A percentile compares a stretch with the other conserved stretches of the same genome.
Evolutionary conservation across 92 coral and sea anemone genomes (phyloP).

Genomic region (Epizoanthus ramosus): DNA sequence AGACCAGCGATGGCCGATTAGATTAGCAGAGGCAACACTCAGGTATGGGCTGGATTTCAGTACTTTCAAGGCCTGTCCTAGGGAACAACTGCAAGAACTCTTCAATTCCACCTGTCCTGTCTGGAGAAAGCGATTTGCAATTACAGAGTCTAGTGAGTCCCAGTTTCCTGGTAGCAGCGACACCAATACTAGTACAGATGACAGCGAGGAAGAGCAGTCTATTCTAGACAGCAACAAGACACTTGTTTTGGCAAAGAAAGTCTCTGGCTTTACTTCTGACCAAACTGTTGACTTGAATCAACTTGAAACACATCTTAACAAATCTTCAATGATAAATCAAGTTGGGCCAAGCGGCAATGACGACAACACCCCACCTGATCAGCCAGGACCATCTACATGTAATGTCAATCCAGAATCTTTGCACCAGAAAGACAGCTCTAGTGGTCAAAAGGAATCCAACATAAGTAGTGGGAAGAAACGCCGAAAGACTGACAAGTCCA

Average conservation of each 20-base stretch:
- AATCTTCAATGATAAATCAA: constrained; percentile 2
- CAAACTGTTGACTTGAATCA: constrained; percentile 10
- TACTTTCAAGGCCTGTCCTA: constrained; percentile 13
- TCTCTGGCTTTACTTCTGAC: background rate
- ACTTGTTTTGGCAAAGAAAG: constrained; percentile 16
- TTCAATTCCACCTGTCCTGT: constrained; percentile 19
- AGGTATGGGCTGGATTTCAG: constrained; percentile 11
- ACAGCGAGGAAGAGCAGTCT: constrained; percentile 13
- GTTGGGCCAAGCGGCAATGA: constrained; percentile 13
- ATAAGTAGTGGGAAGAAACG: background rate
- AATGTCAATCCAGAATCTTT: background rate
- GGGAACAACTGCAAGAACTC: constrained; percentile 1
- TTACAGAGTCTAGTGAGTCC: background rate
- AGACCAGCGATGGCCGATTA: constrained; percentile 27
- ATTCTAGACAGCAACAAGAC: constrained; percentile 15
- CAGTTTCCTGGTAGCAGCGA: constrained; percentile 9
- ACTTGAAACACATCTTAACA: constrained; percentile 18
- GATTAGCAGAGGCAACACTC: constrained; percentile 34
- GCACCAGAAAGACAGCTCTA: constrained; percentile 16
- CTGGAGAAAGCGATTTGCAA: constrained; percentile 5
- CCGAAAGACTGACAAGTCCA: constrained; percentile 1
- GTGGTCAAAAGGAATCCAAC: constrained; percentile 13
- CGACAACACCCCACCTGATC: constrained; percentile 18
- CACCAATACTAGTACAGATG: constrained; percentile 18
- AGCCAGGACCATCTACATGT: constrained; percentile 2